Base-by-base conservation (phyloP, 1,140 invertebrate genomes). In the Uloborus diversus region DNA sequence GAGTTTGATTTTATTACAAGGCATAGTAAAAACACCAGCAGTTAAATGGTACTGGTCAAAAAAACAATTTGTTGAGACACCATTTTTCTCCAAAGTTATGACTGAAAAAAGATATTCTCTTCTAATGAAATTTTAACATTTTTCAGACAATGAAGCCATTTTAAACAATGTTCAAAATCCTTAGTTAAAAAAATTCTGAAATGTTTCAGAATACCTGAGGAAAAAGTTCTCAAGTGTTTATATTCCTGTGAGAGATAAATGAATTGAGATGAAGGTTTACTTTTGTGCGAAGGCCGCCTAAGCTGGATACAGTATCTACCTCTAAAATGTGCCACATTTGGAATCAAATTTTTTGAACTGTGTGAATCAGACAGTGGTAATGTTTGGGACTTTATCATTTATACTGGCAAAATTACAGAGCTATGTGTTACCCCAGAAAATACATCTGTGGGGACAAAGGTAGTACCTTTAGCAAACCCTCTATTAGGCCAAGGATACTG, bases 41-140 rank as follows among this genome's bases (percentile, higher is more conserved):
- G n/a, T 61, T 61, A 61, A 28, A 32, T 61, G 13, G 25, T 61
- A 61, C 27, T 61, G 57, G 57, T 61, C 20, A 5, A 61, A 61
- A 61, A 61, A 61, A 30, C 25, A 61, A 4, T 61, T 61, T 28
- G 2, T 28, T 20, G 27, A 61, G 4, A 61, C 57, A 9, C 57
- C 3, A 1, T 5, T 61, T 61, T 61, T 3, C 13, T 28, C 27
- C 27, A 61, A 61, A 56, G 0, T 61, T 61, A 28, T 28, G 57
- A 61, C 27, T 0, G 30, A 32, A 32, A 61, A 61, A 30, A 28
- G 1, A 14, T 28, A 13, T 61, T 32, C 1, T n/a, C 53, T 61
- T 61, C 25, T 61, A 17, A 61, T 32, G 57, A 61, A 61, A 32
- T 61, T 61, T 61, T 32, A 28, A 32, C 27, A 4, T 32, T 61